Evolutionary conservation across 2,113 vertebrate species (phyloP).

Genomic region (Dasypus novemcinctus): DNA sequence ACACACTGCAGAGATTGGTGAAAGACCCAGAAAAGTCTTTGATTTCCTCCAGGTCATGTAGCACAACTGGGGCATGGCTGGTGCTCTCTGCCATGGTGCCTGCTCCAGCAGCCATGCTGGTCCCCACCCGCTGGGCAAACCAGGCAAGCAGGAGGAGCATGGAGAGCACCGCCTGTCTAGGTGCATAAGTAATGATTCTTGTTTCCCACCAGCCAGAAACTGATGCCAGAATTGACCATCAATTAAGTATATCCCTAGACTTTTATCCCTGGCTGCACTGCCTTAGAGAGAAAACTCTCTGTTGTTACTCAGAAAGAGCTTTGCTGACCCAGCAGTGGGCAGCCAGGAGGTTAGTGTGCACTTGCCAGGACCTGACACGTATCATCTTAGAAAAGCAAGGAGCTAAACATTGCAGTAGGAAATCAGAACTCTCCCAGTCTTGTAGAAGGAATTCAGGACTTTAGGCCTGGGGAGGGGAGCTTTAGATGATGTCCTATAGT

Average conservation of each 20-base stretch:
- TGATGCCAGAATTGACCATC: not conserved
- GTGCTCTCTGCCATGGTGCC: not conserved
- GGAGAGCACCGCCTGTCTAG: not conserved
- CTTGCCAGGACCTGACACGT: not conserved
- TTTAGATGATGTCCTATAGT: not conserved
- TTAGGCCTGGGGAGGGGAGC: not conserved
- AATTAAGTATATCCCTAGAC: not conserved
- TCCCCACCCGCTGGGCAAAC: not conserved
- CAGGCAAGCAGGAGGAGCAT: not conserved
- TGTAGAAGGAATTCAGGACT: not conserved
- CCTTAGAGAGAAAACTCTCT: not conserved
- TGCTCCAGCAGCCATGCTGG: rapidly evolving
- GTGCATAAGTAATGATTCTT: not conserved
- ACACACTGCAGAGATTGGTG: not conserved
- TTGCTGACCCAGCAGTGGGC: not conserved
- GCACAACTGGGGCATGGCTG: not conserved
- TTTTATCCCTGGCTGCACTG: not conserved
- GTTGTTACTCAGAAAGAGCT: not conserved
- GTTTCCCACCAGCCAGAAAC: not conserved
- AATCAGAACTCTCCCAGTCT: not conserved
- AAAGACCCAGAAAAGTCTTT: not conserved
- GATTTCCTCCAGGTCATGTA: not conserved
- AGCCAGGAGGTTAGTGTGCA: not conserved
- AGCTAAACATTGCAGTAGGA: not conserved
- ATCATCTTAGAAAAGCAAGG: not conserved